Evolutionary conservation across 2,797 vertebrate species (phyloP), one percentile per base, ranked within the genome.

Genomic region (Cercopithecus diana): DNA sequence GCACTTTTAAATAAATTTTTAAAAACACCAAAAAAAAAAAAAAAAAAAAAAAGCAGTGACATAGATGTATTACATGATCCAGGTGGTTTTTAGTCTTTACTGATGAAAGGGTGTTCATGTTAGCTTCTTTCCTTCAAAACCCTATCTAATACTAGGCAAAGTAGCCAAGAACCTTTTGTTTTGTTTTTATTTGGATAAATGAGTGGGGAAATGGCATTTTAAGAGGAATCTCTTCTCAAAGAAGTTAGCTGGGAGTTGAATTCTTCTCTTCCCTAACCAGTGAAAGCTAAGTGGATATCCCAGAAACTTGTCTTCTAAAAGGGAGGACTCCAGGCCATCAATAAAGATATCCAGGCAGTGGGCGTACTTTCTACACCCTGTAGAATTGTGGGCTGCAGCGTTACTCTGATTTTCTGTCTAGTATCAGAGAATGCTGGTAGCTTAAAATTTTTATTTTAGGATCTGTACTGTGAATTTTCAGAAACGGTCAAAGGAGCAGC

Each of bases 21-120:
- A 1, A 93, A 90, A 73, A 70, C 13, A 72, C 36, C 7, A 61
- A 90, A 90, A 26, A 86, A 93, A 73, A 72, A 45, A 55, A 43
- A 1, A 58, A 90, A 99, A 99, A 99, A 99, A 99, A 93, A 97
- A 98, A 8, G 1, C 0, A 30, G 73, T 77, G 97, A 11, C 79
- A 92, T 86, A 87, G 91, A 95, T 57, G 48, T 55, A 55, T 96
- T 52, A 45, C 55, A 5, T 84, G 85, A 92, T 95, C 92, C 92
- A 12, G 10, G 0, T 83, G 83, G 90, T 94, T 96, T 88, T 97
- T 95, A 95, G 95, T 64, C 89, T 97, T 98, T 96, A 85, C 64
- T 92, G 92, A 95, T 72, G 77, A 93, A 85, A 26, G 83, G 84
- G 90, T 30, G 90, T 89, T 98, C 88, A 87, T 85, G 88, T 92